phyloP scores from a whole-genome alignment of 2,797 vertebrate genomes.

The Poeciliopsis infans region DNA sequence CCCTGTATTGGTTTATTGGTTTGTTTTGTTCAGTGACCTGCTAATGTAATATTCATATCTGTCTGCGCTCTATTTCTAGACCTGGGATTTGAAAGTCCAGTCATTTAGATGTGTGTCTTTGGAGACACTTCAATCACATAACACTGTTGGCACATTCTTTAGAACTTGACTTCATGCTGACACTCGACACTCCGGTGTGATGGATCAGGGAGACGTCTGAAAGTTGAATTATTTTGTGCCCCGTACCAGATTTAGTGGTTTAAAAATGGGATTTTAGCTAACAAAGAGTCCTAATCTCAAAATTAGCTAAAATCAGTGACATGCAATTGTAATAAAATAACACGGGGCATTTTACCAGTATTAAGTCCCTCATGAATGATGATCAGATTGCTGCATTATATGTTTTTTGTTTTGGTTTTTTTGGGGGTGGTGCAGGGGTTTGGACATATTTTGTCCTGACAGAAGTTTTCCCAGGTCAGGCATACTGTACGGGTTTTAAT shows the following conservation, averaged over 20 bases:
- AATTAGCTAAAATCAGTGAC: neutral
- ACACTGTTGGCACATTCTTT: neutral
- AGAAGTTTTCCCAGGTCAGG: neutral
- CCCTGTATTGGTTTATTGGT: neutral
- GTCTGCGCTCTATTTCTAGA: neutral
- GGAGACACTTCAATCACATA: neutral
- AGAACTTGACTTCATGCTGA: neutral
- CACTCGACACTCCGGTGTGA: neutral
- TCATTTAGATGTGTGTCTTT: neutral
- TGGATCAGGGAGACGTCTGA: neutral
- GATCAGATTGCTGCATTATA: neutral
- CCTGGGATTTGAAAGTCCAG: neutral
- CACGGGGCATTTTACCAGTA: neutral
- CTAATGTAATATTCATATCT: neutral
- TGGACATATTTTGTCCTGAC: neutral
- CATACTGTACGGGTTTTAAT: neutral
- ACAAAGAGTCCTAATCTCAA: neutral
- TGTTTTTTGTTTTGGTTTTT: neutral
- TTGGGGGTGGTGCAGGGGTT: neutral
- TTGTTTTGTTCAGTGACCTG: neutral
- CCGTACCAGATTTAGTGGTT: neutral
- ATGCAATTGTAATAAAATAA: neutral
- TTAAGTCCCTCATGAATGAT: neutral
- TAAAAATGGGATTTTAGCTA: neutral
- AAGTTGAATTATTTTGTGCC: neutral